A percentile compares a stretch with the other conserved stretches of the same genome.
These are phyloP conservation scores for Bubo bubo DNA, from an alignment of 2,113 vertebrate species.

Conservation along the genomic window DNA sequence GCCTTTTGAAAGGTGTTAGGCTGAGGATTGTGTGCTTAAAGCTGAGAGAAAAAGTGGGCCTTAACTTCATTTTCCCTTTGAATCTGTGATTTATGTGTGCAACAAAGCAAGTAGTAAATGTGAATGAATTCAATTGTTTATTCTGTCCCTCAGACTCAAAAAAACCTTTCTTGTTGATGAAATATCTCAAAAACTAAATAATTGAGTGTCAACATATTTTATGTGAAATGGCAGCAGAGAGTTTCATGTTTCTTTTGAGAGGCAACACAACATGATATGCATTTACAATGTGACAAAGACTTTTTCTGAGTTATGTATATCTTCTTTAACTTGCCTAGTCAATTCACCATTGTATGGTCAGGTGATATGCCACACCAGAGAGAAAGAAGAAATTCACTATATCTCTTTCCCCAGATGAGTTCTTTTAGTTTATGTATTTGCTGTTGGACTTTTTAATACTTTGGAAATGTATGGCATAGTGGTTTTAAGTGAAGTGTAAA, in stretches of 20 bases:
- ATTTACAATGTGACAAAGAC: slow-evolving; percentile 42
- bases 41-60: background rate
- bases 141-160: slow-evolving; percentile 34
- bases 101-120: slow-evolving; percentile 45
- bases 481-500: background rate
- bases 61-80: slow-evolving; percentile 5
- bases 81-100: slow-evolving; percentile 26
- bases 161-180: slow-evolving; percentile 11
- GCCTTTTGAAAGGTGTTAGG: background rate
- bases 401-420: background rate
- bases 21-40: background rate
- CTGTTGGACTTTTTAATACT: background rate
- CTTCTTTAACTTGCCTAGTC: background rate
- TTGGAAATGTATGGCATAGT: background rate
- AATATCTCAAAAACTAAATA: slow-evolving; percentile 65
- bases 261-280: background rate
- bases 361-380: background rate
- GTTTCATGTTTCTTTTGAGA: slow-evolving; percentile 23
- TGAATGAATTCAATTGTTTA: slow-evolving; percentile 28
- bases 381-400: slow-evolving; percentile 3
- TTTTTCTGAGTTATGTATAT: slow-evolving; percentile 14
- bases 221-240: slow-evolving; percentile 13
- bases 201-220: slow-evolving; percentile 37
- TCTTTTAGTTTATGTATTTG: background rate
- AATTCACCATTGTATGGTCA: background rate